Percentiles rank a stretch among this genome's conserved stretches.
These are phyloP conservation scores for Mystacornis crossleyi DNA, from an alignment of 2,113 vertebrate genomes.

Conservation along the genomic window DNA sequence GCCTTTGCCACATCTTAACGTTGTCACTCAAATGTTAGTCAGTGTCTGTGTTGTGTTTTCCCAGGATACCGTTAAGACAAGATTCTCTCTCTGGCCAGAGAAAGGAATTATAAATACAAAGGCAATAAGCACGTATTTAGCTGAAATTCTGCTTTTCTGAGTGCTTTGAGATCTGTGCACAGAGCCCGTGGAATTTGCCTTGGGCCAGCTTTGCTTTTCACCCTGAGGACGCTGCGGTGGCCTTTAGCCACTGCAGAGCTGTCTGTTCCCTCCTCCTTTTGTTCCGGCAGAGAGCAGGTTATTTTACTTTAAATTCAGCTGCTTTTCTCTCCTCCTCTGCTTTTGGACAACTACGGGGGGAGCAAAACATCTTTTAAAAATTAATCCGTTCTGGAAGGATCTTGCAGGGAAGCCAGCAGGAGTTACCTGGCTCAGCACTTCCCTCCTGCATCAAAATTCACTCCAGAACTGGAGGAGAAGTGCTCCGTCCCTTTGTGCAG, in stretches of 20 bases:
- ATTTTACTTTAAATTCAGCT: neutral
- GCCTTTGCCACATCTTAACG: neutral
- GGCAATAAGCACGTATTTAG: neutral
- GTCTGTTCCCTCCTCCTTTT: neutral
- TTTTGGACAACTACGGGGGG: neutral
- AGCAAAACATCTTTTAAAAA: neutral
- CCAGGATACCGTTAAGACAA: neutral
- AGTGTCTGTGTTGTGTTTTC: rapidly evolving
- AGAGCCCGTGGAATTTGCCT: neutral
- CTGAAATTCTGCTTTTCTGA: neutral
- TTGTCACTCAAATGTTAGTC: neutral
- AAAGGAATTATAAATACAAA: neutral
- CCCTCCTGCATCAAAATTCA: neutral
- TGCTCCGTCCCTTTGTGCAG: neutral
- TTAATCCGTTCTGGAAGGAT: rapidly evolving
- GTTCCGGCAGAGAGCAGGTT: neutral
- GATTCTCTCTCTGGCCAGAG: neutral
- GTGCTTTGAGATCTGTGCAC: neutral
- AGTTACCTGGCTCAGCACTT: neutral
- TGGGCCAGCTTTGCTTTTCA: neutral
- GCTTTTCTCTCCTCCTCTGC: neutral
- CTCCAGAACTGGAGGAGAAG: neutral
- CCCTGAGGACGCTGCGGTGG: neutral
- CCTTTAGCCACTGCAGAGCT: neutral
- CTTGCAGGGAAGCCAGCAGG: neutral